Evolutionary conservation across 2,113 vertebrate species (phyloP).

Genomic region (Epinephelus moara): DNA sequence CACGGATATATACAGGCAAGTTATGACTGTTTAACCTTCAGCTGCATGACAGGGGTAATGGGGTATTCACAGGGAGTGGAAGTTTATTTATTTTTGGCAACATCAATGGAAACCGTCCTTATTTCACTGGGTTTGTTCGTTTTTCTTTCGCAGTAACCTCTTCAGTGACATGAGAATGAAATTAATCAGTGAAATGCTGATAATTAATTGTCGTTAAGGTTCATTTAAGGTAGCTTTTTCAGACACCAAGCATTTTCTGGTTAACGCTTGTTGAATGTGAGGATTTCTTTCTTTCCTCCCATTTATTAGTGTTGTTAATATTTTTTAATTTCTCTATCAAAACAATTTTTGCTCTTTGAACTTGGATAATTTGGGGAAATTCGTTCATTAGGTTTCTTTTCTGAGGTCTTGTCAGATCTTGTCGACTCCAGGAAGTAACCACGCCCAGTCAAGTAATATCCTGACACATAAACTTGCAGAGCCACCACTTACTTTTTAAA

Average conservation of each 20-base stretch:
- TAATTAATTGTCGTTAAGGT: background rate
- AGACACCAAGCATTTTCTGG: background rate
- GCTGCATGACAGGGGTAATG: background rate
- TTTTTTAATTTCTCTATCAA: background rate
- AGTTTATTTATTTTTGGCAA: constrained; percentile 13
- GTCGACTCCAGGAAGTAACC: background rate
- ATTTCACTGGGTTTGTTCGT: too few relatives aligned
- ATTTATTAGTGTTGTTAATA: background rate
- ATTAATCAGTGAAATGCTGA: background rate
- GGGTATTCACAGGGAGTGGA: background rate
- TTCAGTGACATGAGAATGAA: background rate
- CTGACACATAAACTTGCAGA: background rate
- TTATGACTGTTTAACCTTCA: constrained; percentile 35
- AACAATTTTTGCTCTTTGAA: background rate
- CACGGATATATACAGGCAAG: background rate
- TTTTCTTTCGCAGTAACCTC: background rate
- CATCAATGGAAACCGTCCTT: background rate
- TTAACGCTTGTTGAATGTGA: background rate
- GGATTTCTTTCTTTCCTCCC: background rate
- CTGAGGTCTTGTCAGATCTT: background rate
- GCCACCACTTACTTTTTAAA: too few relatives aligned
- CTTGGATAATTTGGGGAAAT: too few relatives aligned
- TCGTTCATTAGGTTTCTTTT: background rate
- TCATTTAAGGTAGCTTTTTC: background rate
- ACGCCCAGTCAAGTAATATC: too few relatives aligned